These are phyloP conservation scores for Caradrina kadenii DNA, from an alignment of 2,888 invertebrate genomes.

Conservation along the genomic window DNA sequence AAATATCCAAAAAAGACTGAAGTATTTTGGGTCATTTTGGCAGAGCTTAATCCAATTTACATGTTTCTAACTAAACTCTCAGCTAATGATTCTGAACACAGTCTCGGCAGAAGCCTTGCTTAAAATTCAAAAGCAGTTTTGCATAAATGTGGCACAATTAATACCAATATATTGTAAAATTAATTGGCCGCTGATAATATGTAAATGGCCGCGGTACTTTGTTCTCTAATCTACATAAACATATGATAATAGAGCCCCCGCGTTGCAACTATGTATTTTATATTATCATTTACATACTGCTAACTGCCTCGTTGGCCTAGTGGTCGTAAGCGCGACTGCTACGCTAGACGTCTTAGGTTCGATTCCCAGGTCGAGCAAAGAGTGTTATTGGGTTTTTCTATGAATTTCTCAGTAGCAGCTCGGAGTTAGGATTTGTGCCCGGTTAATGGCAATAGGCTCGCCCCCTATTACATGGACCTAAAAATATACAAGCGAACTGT, in stretches of 20 bases:
- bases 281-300: slow-evolving; percentile 19
- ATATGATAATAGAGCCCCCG: slow-evolving; percentile 51
- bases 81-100: slow-evolving; percentile 13
- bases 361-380: too few relatives aligned
- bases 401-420: too few relatives aligned
- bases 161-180: slow-evolving; percentile 82
- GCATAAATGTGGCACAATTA: slow-evolving; percentile 76
- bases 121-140: slow-evolving; percentile 67
- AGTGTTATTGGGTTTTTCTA: too few relatives aligned
- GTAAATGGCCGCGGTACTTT: slow-evolving; percentile 78
- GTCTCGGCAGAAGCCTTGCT: slow-evolving; percentile 47
- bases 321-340: too few relatives aligned
- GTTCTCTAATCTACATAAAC: slow-evolving; percentile 64
- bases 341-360: too few relatives aligned
- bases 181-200: slow-evolving; percentile 85
- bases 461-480: too few relatives aligned
- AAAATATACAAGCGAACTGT: too few relatives aligned
- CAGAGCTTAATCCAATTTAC: neutral
- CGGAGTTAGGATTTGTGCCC: too few relatives aligned
- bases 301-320: too few relatives aligned
- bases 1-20: too few relatives aligned
- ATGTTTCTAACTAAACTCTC: neutral
- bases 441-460: too few relatives aligned
- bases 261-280: slow-evolving; percentile 37
- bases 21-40: too few relatives aligned